Evolutionary conservation across 2,797 vertebrate genomes (phyloP), one percentile per base, ranked within the genome.

Genomic region (Pogonophryne albipinna): DNA sequence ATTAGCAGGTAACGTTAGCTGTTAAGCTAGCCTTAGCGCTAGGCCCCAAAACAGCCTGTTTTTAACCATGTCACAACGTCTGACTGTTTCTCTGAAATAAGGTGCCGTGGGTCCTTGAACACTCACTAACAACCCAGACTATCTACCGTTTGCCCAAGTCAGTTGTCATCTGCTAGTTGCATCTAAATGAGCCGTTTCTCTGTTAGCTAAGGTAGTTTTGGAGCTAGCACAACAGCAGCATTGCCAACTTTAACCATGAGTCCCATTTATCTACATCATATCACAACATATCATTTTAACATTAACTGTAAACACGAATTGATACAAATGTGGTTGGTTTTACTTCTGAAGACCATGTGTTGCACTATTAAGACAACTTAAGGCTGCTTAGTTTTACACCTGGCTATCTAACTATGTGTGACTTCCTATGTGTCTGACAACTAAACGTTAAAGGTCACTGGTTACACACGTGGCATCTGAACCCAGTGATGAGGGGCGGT

Each of bases 1-100:
- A 67, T 66, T 73, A 79, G 84, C 81, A 80, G 74, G 61, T 80
- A 80, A 65, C 60, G 72, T 74, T 90, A 90, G 86, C 88, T 19
- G 38, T 16, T 15, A 46, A 64, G 86, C 84, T 91, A 91, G 68
- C 76, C 56, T 17, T 49, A 46, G 74, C 77, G 76, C 76, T 83
- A 92, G 91, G 92, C 91, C 91, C 71, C 71, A 61, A 71, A 62
- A 58, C 76, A 82, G 88, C 78, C 85, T 47, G 64, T 71, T 65
- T 69, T 82, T 14, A 70, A 52, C 14, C 42, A 10, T 69, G 49
- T 62, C 67, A 53, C 51, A 64, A 4, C 1, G 42, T 63, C 4
- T n/a, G n/a, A n/a, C n/a, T 67, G 17, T 61, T 58, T 66, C 13
- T 19, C 2, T 51, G 3, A 19, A 45, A 50, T 53, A 8, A 6